Percentiles rank a stretch among this genome's conserved stretches.
These are phyloP conservation scores for Arrhamphus sclerolepis DNA, from an alignment of 2,797 vertebrate species.

Conservation along the genomic window DNA sequence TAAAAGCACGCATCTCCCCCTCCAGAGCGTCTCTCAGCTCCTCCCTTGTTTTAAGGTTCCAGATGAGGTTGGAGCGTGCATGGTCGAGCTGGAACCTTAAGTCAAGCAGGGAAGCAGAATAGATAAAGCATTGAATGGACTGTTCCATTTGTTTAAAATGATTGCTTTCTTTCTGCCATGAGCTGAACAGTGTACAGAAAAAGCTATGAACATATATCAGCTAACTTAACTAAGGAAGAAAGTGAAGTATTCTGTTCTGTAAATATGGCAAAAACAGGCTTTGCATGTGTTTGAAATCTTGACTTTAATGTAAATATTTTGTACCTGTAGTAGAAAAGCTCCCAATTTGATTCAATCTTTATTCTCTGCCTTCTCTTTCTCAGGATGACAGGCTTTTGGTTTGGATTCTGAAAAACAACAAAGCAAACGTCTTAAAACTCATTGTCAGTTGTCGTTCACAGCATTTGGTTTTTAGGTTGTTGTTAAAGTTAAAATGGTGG, in stretches of 20 bases:
- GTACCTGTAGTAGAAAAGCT: constrained; percentile 98
- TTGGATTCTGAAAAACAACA: constrained; percentile 85
- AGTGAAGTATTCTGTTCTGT: neutral
- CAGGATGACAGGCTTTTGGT: constrained; percentile 97
- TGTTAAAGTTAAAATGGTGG: constrained; percentile 7
- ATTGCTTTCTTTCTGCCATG: neutral
- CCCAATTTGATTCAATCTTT: constrained; percentile 99
- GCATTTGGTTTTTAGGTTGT: constrained; percentile 10
- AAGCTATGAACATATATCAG: neutral
- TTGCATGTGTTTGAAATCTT: neutral
- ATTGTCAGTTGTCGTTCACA: neutral
- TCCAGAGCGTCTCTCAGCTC: constrained; percentile 95
- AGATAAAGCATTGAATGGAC: neutral
- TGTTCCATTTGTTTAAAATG: neutral
- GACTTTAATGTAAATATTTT: fast-evolving
- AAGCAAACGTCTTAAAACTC: neutral
- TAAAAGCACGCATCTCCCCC: constrained; percentile 95
- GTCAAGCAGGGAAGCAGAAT: neutral
- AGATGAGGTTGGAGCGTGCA: constrained; percentile 94
- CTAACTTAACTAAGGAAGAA: neutral
- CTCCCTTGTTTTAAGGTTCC: constrained; percentile 98
- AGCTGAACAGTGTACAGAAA: neutral
- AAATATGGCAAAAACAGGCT: neutral
- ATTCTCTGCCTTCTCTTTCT: constrained; percentile 97
- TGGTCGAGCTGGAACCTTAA: constrained; percentile 95